Percentiles rank a stretch among this genome's conserved stretches.
Evolutionary conservation across 2,113 vertebrate species (phyloP).

Genomic region (Haliaeetus leucogaster): DNA sequence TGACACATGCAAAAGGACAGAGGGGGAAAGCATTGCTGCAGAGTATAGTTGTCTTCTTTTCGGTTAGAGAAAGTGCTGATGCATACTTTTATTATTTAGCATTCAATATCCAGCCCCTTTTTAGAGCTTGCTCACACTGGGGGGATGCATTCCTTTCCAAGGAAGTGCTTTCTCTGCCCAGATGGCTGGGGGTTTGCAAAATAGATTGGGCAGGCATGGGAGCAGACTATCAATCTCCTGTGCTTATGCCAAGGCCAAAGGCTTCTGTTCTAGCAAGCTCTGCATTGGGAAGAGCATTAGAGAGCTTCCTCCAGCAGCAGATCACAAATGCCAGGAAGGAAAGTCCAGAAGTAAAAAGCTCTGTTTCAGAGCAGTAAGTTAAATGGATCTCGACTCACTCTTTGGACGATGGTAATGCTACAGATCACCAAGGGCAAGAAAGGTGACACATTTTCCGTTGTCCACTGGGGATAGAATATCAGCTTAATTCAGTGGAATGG

Average conservation of each 20-base stretch:
- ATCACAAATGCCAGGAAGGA: background rate
- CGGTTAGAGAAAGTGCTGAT: background rate
- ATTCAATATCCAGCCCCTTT: background rate
- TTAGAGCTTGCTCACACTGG: background rate
- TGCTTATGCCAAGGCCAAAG: background rate
- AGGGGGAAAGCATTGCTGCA: background rate
- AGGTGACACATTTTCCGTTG: background rate
- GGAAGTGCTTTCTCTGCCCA: background rate
- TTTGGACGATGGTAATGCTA: background rate
- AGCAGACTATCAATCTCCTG: background rate
- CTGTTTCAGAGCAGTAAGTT: background rate
- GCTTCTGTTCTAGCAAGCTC: background rate
- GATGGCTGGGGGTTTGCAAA: background rate
- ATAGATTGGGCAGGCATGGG: background rate
- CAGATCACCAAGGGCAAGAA: background rate
- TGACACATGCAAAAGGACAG: background rate
- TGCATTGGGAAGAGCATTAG: background rate
- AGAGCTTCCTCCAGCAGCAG: conserved; percentile 4
- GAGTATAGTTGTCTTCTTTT: background rate
- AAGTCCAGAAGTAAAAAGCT: background rate
- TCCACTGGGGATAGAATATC: background rate
- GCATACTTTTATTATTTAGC: background rate
- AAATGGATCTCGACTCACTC: background rate
- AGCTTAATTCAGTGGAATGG: background rate
- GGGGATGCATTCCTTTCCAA: background rate